Base-by-base conservation (phyloP, 2,797 vertebrate species). In the Rhinatrema bivittatum region DNA sequence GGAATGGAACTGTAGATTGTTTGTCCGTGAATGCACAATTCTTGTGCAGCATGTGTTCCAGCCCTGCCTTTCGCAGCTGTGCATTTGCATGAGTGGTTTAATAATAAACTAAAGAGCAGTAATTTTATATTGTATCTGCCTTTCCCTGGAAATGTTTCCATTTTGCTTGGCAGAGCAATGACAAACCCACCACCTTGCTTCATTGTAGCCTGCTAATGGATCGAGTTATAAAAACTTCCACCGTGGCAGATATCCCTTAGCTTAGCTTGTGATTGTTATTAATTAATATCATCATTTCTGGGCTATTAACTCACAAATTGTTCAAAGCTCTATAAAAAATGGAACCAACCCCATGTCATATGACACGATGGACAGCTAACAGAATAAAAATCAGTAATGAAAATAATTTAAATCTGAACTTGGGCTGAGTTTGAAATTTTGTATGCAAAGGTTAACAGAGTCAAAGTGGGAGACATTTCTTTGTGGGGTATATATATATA, bases 251-350 rank as follows among this genome's bases (percentile, higher is more conserved):
- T 35, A 56, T 45, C 25, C 45, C 42, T 57, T 53, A 55, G 55
- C 56, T 61, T 40, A 53, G 55, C 47, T 26, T 62, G 45, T 63
- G 64, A 65, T 67, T 56, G 46, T 39, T n/a, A n/a, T n/a, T n/a
- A n/a, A 66, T 68, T 49, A 60, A 43, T 35, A 21, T 37, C 54
- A 61, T 70, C 31, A 53, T 58, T 20, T 48, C 44, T 48, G 47
- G 40, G 35, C 47, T 74, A 59, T 74, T 72, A 76, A 67, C 37
- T 65, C 45, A 61, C 33, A 65, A 48, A 68, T 50, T 52, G 26
- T 65, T 60, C 51, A 37, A 44, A 52, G 56, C 25, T 5, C n/a
- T 39, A 50, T 55, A 46, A 67, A 60, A 39, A 62, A 6, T 33
- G 16, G 29, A 40, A 20, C n/a, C n/a, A 30, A 38, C 25, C 29